phyloP scores from a whole-genome alignment of 2,888 invertebrate genomes.

The Strigamia transsilvanica region DNA sequence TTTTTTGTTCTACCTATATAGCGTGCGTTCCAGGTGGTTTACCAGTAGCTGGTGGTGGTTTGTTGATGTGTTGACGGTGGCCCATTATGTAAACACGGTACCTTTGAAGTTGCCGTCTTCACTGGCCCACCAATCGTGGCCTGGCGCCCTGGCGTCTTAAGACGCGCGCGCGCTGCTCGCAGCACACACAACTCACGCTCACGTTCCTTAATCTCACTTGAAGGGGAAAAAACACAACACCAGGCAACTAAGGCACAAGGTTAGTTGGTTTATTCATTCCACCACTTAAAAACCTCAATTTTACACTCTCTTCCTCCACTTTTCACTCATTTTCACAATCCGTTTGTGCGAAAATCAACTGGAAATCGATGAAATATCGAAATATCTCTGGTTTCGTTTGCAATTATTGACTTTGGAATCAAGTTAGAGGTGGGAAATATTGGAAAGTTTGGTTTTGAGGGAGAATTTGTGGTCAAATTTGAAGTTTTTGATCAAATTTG shows the following conservation, averaged over 20 bases:
- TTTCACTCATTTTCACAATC: too few relatives aligned
- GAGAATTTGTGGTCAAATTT: too few relatives aligned
- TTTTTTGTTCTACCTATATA: too few relatives aligned
- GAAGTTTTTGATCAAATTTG: too few relatives aligned
- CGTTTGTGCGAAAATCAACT: too few relatives aligned
- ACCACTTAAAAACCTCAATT: too few relatives aligned
- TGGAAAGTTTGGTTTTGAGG: too few relatives aligned
- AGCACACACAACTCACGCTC: constrained; percentile 43
- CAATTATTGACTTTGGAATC: too few relatives aligned
- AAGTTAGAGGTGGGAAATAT: too few relatives aligned
- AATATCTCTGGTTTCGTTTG: constrained; percentile 23
- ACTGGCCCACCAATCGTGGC: constrained; percentile 37
- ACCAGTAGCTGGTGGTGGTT: constrained; percentile 42
- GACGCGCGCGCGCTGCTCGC: constrained; percentile 29
- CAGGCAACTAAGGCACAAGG: constrained; percentile 1
- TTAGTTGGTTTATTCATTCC: constrained; percentile 27
- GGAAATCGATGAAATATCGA: constrained; percentile 33
- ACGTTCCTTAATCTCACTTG: constrained; percentile 38
- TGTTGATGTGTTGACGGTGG: constrained; percentile 50
- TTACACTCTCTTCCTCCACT: too few relatives aligned
- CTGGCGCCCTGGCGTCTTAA: constrained; percentile 47
- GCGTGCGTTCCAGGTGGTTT: constrained; percentile 15
- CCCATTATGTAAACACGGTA: constrained; percentile 51
- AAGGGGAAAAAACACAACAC: not conserved
- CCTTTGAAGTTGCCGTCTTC: constrained; percentile 46